phyloP scores from a whole-genome alignment of 2,797 vertebrate species.

The Rhynchotus rufescens region DNA sequence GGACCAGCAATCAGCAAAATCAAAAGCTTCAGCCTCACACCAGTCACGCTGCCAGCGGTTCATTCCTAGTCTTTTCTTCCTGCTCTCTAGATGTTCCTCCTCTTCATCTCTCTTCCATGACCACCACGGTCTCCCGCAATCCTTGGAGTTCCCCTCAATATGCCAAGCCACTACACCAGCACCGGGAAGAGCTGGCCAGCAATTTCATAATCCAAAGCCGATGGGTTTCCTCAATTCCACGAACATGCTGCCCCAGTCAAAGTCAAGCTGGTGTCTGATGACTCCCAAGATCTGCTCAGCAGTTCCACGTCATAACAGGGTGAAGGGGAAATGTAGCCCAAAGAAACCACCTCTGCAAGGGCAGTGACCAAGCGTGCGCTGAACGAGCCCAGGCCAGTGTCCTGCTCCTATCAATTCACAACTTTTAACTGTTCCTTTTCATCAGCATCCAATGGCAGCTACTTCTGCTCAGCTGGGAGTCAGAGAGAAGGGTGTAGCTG shows the following conservation, averaged over 20 bases:
- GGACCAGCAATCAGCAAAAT: background rate
- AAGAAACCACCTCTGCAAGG: background rate
- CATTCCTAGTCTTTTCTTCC: background rate
- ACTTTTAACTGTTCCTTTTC: background rate
- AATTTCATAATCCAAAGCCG: background rate
- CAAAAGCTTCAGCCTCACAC: slow-evolving; percentile 13
- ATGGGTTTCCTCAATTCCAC: background rate
- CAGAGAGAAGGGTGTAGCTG: slow-evolving; percentile 38
- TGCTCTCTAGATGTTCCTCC: background rate
- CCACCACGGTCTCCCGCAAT: background rate
- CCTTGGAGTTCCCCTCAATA: accelerated
- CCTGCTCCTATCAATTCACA: background rate
- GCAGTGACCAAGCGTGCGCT: background rate
- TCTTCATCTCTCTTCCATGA: background rate
- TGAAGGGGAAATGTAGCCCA: accelerated
- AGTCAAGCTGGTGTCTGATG: background rate
- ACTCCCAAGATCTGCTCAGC: background rate
- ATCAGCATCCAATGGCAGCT: slow-evolving; percentile 29
- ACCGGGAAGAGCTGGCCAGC: background rate
- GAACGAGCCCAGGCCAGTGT: accelerated
- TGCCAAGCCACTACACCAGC: accelerated
- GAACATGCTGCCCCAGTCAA: background rate
- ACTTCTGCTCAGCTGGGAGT: slow-evolving; percentile 27
- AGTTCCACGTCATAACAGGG: background rate
- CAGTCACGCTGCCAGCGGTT: slow-evolving; percentile 1